These are phyloP conservation scores for Squalus acanthias DNA, from an alignment of 2,797 vertebrate species.

Conservation along the genomic window DNA sequence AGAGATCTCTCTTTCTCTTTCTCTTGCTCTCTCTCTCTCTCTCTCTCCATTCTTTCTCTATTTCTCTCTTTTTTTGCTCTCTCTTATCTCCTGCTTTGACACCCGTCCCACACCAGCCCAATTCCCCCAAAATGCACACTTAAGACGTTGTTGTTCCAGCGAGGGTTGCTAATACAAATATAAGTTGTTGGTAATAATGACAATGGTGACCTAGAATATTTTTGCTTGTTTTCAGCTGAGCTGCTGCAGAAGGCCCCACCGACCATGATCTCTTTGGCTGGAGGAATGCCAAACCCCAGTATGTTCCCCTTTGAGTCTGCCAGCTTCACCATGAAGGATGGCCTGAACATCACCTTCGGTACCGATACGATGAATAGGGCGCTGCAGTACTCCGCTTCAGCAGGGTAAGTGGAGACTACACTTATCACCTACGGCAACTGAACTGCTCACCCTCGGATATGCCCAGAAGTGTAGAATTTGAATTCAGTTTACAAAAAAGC, in stretches of 20 bases:
- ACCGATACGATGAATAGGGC: slow-evolving; percentile 75
- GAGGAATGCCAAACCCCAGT: slow-evolving; percentile 78
- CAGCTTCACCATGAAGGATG: slow-evolving; percentile 61
- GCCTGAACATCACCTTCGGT: slow-evolving; percentile 62
- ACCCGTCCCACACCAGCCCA: too few species aligned
- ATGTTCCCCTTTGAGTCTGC: slow-evolving; percentile 82
- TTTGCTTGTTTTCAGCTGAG: slow-evolving; percentile 63
- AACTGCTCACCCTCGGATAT: slow-evolving; percentile 28
- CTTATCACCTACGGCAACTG: neutral
- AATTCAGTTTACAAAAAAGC: neutral
- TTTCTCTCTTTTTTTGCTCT: neutral
- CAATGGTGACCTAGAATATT: neutral
- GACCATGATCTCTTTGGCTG: slow-evolving; percentile 80
- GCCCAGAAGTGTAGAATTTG: slow-evolving; percentile 22
- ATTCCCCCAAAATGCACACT: neutral
- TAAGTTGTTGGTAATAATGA: neutral
- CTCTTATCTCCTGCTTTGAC: neutral
- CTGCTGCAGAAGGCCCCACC: slow-evolving; percentile 68
- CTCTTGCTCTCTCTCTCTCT: neutral
- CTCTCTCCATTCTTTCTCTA: neutral
- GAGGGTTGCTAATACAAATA: neutral
- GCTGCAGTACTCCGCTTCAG: slow-evolving; percentile 80
- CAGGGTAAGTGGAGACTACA: slow-evolving; percentile 61
- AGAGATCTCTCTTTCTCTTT: too few species aligned
- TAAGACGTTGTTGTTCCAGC: neutral